Percentiles rank a stretch among this genome's conserved stretches.
These are phyloP conservation scores for Pipra filicauda DNA, from an alignment of 2,113 vertebrate species.

Conservation along the genomic window DNA sequence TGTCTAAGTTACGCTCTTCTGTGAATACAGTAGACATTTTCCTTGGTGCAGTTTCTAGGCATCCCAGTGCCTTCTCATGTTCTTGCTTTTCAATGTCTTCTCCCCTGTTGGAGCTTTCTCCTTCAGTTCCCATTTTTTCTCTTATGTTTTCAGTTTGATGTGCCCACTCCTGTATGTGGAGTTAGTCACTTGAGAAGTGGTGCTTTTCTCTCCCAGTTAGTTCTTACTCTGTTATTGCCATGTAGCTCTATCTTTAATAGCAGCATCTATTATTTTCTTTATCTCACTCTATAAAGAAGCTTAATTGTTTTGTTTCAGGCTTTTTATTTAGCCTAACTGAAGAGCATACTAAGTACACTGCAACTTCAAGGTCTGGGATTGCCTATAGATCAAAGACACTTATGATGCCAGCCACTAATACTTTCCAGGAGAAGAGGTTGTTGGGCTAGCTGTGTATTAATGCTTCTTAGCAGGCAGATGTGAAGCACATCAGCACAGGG, in stretches of 20 bases:
- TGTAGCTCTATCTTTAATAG: background rate
- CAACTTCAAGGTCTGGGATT: background rate
- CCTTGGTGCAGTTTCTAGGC: background rate
- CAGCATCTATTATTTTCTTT: background rate
- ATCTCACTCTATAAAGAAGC: background rate
- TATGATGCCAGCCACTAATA: accelerated
- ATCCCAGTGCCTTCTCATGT: background rate
- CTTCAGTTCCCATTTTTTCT: background rate
- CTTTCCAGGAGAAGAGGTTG: background rate
- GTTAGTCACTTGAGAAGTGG: background rate
- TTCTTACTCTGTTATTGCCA: background rate
- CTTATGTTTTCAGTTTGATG: background rate
- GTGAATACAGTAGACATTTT: background rate
- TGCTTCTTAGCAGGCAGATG: background rate
- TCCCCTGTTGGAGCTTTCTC: background rate
- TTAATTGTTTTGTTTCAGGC: conserved; percentile 12
- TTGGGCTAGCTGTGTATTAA: background rate
- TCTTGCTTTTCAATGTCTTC: background rate
- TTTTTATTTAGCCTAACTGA: background rate
- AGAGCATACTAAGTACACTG: background rate
- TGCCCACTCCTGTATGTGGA: background rate
- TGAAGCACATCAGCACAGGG: background rate
- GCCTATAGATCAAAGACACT: background rate
- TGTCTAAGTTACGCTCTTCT: accelerated
- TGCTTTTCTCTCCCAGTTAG: background rate